Evolutionary conservation across 2,797 vertebrate genomes (phyloP).

Genomic region (Vespertilio murinus): DNA sequence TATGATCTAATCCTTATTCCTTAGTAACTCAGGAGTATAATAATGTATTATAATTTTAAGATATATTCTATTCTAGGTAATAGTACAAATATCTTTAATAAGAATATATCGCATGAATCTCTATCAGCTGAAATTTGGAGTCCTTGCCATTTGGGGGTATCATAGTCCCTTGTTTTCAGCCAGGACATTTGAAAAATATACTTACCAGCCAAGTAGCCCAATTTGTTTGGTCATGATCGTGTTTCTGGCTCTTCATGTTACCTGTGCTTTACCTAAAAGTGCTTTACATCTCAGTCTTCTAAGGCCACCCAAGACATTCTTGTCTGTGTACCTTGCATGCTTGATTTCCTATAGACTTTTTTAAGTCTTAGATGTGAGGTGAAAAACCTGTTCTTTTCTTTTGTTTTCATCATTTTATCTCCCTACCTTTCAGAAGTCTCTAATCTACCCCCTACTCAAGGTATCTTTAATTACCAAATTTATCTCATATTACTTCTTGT

Average conservation of each 20-base stretch:
- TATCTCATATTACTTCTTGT: conserved; percentile 19
- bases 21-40: neutral
- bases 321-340: neutral
- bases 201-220: neutral
- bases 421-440: neutral
- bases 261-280: neutral
- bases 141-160: neutral
- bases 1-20: conserved; percentile 21
- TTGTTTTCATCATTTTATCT: conserved; percentile 10
- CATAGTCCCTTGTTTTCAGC: conserved; percentile 20
- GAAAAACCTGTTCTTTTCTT: neutral
- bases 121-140: conserved; percentile 9
- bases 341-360: neutral
- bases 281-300: neutral
- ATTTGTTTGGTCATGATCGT: neutral
- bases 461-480: conserved; percentile 4
- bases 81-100: conserved; percentile 13
- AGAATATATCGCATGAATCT: neutral
- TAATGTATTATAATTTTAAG: neutral
- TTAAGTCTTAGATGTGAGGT: neutral
- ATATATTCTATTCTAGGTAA: conserved; percentile 13
- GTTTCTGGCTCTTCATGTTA: neutral
- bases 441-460: neutral
- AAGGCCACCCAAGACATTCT: neutral
- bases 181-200: conserved; percentile 27